A percentile compares a stretch with the other conserved stretches of the same genome.
Evolutionary conservation across 2,797 vertebrate species (phyloP).

Genomic region (Platalea minor): DNA sequence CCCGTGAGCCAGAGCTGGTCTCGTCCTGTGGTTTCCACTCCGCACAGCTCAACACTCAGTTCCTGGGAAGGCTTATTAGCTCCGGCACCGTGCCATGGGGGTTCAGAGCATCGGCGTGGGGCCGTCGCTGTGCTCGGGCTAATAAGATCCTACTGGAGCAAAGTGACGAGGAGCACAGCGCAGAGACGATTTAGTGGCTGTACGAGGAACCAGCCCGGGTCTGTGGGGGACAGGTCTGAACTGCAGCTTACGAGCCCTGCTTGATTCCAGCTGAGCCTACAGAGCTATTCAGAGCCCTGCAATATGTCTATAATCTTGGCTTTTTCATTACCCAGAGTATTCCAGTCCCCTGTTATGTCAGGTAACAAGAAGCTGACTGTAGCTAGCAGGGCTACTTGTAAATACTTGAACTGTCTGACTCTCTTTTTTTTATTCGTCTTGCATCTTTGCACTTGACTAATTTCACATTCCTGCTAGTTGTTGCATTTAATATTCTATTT

Average conservation of each 20-base stretch:
- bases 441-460: neutral
- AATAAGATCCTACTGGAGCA: fast-evolving
- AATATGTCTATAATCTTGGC: neutral
- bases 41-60: fast-evolving
- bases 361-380: neutral
- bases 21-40: neutral
- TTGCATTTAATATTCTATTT: conserved; percentile 49
- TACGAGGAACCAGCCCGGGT: fast-evolving
- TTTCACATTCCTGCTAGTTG: neutral
- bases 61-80: neutral
- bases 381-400: neutral
- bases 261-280: neutral
- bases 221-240: neutral
- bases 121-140: fast-evolving
- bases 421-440: neutral
- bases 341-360: neutral
- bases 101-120: fast-evolving
- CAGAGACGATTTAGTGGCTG: fast-evolving
- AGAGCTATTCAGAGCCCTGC: neutral
- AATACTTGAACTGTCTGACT: neutral
- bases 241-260: neutral
- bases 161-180: fast-evolving
- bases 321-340: neutral
- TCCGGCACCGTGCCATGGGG: fast-evolving
- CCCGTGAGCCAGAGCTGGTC: neutral